Percentiles rank a stretch among this genome's conserved stretches.
Evolutionary conservation across 64 coral and sea anemone species (phyloP).

Genomic region (Orbicella faveolata): DNA sequence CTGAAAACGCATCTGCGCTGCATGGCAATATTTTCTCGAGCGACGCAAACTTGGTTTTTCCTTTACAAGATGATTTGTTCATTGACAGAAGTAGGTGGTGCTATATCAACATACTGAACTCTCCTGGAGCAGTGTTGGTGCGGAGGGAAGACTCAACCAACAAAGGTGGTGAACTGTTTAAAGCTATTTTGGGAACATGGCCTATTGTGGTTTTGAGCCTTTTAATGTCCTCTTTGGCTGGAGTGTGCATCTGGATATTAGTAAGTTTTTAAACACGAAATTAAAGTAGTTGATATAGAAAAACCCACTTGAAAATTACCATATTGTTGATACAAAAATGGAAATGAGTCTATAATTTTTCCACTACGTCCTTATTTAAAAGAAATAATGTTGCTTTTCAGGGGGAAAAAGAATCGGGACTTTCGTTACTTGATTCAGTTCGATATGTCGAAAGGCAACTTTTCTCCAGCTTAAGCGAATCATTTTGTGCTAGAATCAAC

Average conservation of each 20-base stretch:
- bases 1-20: not conserved
- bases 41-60: not conserved
- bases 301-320: too few relatives aligned
- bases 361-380: too few relatives aligned
- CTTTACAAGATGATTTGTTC: not conserved
- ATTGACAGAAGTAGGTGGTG: not conserved
- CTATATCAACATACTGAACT: not conserved
- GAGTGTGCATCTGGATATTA: not conserved
- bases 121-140: not conserved
- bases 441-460: too few relatives aligned
- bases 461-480: too few relatives aligned
- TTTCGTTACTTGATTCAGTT: too few relatives aligned
- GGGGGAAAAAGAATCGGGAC: too few relatives aligned
- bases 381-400: too few relatives aligned
- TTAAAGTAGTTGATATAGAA: too few relatives aligned
- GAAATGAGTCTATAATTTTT: too few relatives aligned
- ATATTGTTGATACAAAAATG: too few relatives aligned
- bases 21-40: not conserved
- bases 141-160: not conserved
- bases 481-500: too few relatives aligned
- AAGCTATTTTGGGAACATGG: not conserved
- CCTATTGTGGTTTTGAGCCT: constrained; percentile 12
- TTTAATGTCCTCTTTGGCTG: constrained; percentile 12
- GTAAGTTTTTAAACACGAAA: not conserved
- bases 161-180: not conserved